Base-by-base conservation (phyloP, 2,797 vertebrate genomes). In the Australoheros facetus region DNA sequence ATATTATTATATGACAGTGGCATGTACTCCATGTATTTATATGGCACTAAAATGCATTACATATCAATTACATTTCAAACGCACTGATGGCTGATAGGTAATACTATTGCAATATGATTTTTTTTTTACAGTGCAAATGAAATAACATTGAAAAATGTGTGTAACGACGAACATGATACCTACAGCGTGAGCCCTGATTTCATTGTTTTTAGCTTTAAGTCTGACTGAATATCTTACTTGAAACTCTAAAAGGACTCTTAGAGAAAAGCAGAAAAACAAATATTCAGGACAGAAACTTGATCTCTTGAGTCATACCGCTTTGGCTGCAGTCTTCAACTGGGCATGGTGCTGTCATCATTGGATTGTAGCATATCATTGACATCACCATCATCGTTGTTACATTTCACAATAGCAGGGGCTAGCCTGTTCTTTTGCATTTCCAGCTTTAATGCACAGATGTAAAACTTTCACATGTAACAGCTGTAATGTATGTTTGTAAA, bases 61-160 rank as follows among this genome's bases (percentile, higher is more conserved):
- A 80, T 85, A 42, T 83, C 56, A 56, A 16, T 74, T 82, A 53
- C 77, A 66, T 77, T 77, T 84, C 80, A 34, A 76, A 83, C 78
- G 79, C 82, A 87, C 74, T 79, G 71, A 78, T 28, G 66, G 78
- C 62, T 84, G 71, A 76, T 70, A 71, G 70, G 28, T 77, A 37
- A 71, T 56, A 56, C 32, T 84, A 48, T 81, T 79, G 59, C 54
- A 80, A 56, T 66, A 48, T 84, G 80, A 83, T 79, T 8, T 69
- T n/a, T 53, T 74, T 56, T 86, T 83, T 75, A 80, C 75, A 30
- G 77, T 87, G 73, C 83, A 86, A 88, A 78, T 78, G 16, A 86
- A 88, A 89, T 62, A 84, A 76, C 37, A 90, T 91, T 75, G 91
- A 90, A 26, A 81, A 85, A 80, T 54, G 60, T 79, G 56, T 85